Base-by-base conservation (phyloP, 2,113 vertebrate genomes). In the Dascyllus trimaculatus region DNA sequence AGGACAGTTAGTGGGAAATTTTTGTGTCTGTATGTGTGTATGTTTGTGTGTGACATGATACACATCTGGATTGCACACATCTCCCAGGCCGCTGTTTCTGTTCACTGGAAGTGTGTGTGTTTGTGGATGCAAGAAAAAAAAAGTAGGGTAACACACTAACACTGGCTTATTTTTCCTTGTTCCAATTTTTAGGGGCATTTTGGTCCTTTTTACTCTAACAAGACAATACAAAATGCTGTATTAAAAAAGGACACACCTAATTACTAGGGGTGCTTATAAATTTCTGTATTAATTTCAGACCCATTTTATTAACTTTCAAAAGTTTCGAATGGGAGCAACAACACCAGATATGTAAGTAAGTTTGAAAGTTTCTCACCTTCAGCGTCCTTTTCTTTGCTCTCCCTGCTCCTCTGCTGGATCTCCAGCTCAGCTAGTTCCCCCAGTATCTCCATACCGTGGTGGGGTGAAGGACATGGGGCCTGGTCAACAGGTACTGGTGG, bases 341-440 rank as follows among this genome's bases (percentile, higher is more conserved):
- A 43, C 2, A 4, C 14, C 40, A 43, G 40, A 15, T 15, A 43
- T 43, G 11, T 43, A 15, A 43, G 14, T 4, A 43, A 15, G 40
- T 13, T 43, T 43, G 40, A 14, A 2, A 43, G 68, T 4, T 51
- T 53, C 84, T 90, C 72, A 91, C 90, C 88, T 75, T 84, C 78
- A 9, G 32, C 2, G 26, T 49, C 66, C 38, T 92, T 91, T 75
- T 94, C 95, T 92, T 89, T 74, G 64, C 57, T 85, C 45, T 81
- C 81, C 56, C 80, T 80, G 78, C 56, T 91, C 80, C 91, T 91
- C 78, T 91, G 90, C 80, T 93, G 95, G 72, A 93, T 90, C 91
- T 97, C 96, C 91, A 99, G 93, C 53, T 98, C 96, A 0, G 97
- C 97, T 72, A 99, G 92, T 75, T 98, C 98, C 1, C 97, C 97